Base-by-base conservation (phyloP, 2,888 invertebrate genomes). In the Heliconius hortense region DNA sequence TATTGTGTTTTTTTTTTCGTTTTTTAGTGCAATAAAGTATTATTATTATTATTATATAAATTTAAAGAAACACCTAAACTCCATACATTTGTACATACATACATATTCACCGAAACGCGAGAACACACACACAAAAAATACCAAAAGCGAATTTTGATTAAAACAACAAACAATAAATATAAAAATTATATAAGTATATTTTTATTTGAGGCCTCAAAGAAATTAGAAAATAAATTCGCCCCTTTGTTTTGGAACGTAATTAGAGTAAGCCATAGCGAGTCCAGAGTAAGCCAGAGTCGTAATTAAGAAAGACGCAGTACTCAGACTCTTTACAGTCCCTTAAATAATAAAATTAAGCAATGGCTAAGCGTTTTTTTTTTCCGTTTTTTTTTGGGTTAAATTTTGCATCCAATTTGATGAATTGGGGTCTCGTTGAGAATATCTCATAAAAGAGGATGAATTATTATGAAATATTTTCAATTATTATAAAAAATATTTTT, bases 171-270 rank as follows among this genome's bases (percentile, higher is more conserved):
- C 72, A 78, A 75, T 78, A 70, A 64, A 76, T 31, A 67, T 74
- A 72, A 74, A 78, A 77, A 76, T 77, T 76, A 79, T 86, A 85
- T 56, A 56, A n/a, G 18, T 48, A 48, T 88, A 26, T 90, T 90
- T 90, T 88, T 89, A 89, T 89, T 87, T 86, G 85, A 82, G 83
- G 82, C 82, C 83, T 84, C 81, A 85, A 87, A 89, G 89, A 89
- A 90, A 91, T 91, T 89, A 89, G 85, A 88, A 87, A 89, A 92
- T 91, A 90, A 90, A 91, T 91, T 89, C 84, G 80, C 83, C 83
- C 85, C 84, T 89, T 89, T 89, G 88, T 91, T 92, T 92, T 89
- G 88, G 85, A 87, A 86, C 85, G 90, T 91, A 92, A 93, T 93
- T 92, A 93, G 89, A 88, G 87, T 88, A 86, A 88, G 89, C 89